Conservation (phyloP, 2,797 vertebrate genomes). For the Lepilemur ruficaudatus region DNA sequence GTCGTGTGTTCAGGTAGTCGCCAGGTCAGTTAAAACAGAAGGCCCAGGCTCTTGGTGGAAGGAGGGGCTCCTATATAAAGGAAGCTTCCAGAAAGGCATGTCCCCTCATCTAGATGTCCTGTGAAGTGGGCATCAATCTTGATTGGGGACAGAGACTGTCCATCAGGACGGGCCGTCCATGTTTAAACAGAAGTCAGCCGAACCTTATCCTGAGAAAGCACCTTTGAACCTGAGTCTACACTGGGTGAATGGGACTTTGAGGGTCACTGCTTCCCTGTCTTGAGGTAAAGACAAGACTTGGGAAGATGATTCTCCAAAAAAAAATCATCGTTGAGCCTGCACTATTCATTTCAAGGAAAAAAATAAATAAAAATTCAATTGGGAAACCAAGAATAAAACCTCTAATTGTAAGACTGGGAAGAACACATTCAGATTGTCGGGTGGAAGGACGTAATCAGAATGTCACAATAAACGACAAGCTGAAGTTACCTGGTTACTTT, state of each 20-base stretch:
- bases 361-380: not conserved
- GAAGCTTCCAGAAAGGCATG: conserved; percentile 19
- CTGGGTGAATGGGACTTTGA: not conserved
- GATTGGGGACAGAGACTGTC: not conserved
- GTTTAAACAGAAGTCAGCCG: not conserved
- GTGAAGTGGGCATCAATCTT: not conserved
- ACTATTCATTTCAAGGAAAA: not conserved
- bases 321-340: not conserved
- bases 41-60: not conserved
- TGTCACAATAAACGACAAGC: not conserved
- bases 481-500: not conserved
- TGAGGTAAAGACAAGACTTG: not conserved
- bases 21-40: not conserved
- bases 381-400: not conserved
- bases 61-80: not conserved
- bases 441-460: not conserved
- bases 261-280: not conserved
- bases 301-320: not conserved
- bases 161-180: not conserved
- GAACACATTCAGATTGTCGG: not conserved
- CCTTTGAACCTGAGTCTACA: not conserved
- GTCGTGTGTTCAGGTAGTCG: not conserved
- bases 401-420: not conserved
- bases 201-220: not conserved
- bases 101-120: not conserved